Conservation (phyloP, 2,888 invertebrate genomes). For the Sinhomidia bicolor region DNA sequence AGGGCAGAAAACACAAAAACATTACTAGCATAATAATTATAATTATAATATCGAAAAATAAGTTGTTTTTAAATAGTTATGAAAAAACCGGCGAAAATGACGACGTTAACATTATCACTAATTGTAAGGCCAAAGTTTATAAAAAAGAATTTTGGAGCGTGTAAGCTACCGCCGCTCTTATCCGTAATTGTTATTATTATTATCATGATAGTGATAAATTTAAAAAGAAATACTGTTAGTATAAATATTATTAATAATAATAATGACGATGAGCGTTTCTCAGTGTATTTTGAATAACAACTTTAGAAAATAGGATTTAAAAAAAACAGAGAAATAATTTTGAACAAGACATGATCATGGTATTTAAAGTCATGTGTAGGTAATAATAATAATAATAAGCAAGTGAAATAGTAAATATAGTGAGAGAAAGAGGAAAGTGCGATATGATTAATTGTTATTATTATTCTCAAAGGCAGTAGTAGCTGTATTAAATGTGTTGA, state of each 20-base stretch:
- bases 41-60: background rate
- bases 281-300: slow-evolving; percentile 15
- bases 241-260: background rate
- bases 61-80: background rate
- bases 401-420: too few relatives aligned
- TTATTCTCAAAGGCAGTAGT: background rate
- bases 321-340: background rate
- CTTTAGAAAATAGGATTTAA: background rate
- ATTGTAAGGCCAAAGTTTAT: background rate
- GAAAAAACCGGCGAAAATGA: background rate
- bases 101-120: slow-evolving; percentile 16
- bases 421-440: background rate
- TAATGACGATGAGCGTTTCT: background rate
- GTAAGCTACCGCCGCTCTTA: background rate
- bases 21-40: background rate
- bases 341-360: background rate
- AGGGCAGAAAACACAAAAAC: background rate
- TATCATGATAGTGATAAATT: background rate
- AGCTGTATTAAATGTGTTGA: background rate
- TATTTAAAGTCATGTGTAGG: background rate
- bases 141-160: background rate
- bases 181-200: background rate
- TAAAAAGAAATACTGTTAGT: background rate
- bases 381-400: background rate
- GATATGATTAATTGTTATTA: background rate